phyloP scores from a whole-genome alignment of 2,888 invertebrate species.

The Camponotus fellah region DNA sequence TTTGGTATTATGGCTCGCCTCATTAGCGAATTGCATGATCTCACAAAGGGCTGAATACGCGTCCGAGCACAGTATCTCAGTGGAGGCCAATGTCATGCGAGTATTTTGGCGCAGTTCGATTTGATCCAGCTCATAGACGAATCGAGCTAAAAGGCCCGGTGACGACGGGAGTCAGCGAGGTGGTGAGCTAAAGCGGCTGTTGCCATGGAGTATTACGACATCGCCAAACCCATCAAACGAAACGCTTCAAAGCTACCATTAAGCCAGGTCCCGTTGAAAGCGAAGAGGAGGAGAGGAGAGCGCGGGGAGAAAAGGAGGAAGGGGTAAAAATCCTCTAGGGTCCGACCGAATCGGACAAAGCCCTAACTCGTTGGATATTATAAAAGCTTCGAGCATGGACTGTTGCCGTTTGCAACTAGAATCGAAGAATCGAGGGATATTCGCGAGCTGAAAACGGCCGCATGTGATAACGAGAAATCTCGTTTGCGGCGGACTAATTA shows the following conservation, averaged over 20 bases:
- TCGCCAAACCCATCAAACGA: conserved; percentile 80
- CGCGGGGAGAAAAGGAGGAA: neutral
- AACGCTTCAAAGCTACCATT: conserved; percentile 78
- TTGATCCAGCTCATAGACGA: conserved; percentile 37
- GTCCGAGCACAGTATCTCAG: neutral
- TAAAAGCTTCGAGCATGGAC: conserved; percentile 66
- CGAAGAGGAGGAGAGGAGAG: neutral
- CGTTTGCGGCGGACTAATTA: conserved; percentile 71
- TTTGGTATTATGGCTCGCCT: conserved; percentile 72
- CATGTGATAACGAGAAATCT: conserved; percentile 64
- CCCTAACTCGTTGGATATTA: conserved; percentile 60
- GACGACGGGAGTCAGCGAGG: conserved; percentile 47
- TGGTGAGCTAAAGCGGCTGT: conserved; percentile 66
- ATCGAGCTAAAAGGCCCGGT: conserved; percentile 35
- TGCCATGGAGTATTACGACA: conserved; percentile 76
- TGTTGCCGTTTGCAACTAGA: conserved; percentile 45
- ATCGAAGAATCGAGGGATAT: conserved; percentile 68
- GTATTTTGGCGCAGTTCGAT: conserved; percentile 62
- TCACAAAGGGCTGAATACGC: conserved; percentile 74
- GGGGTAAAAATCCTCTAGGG: conserved; percentile 61
- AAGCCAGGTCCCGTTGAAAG: conserved; percentile 62
- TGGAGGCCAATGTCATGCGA: conserved; percentile 43
- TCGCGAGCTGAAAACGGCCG: conserved; percentile 45
- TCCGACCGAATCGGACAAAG: conserved; percentile 66
- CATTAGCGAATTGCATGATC: conserved; percentile 81